Evolutionary conservation across 2,113 vertebrate genomes (phyloP), one percentile per base, ranked within the genome.

Genomic region (Pteropus alecto): DNA sequence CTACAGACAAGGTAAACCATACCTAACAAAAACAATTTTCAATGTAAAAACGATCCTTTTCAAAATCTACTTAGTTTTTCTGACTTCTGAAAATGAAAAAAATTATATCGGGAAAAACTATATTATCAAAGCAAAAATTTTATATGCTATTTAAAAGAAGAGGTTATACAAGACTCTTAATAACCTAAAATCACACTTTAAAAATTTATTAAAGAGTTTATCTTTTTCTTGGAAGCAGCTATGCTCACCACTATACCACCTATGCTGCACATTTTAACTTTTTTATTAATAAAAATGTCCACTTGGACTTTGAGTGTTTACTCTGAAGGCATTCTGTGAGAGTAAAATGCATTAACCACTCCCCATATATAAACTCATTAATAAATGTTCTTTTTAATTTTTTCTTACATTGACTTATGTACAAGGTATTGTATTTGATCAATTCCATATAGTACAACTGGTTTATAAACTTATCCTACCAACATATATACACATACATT

Each of bases 231-330:
- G 22, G 24, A 98, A 98, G 98, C 98, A 98, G 98, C 98, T 98
- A 97, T 98, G 98, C 98, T 98, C 96, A 98, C 98, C 97, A 98
- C 97, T 98, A 98, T 98, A 98, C 98, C 97, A 98, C 98, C 97
- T 98, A 98, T 90, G 92, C 98, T 0, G 0, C 0, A 0, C 0
- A 0, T 24, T 26, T 60, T 60, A 60, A 24, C 24, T 60, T 24
- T 60, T 33, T 90, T 54, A 92, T n/a, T 63, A 78, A 70, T 63
- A 51, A 79, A 88, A 78, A 85, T 73, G 10, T 67, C 58, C 21
- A 71, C 30, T 28, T 93, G 51, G 16, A 51, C 10, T 51, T 74
- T 67, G 21, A 63, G n/a, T 28, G 30, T 63, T 76, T 90, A 90
- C 35, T 61, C 35, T 68, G 35, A 68, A 90, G 41, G 41, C 33